These are phyloP conservation scores for Xanthorhoe spadicearia DNA, from an alignment of 2,888 invertebrate species.

Conservation along the genomic window DNA sequence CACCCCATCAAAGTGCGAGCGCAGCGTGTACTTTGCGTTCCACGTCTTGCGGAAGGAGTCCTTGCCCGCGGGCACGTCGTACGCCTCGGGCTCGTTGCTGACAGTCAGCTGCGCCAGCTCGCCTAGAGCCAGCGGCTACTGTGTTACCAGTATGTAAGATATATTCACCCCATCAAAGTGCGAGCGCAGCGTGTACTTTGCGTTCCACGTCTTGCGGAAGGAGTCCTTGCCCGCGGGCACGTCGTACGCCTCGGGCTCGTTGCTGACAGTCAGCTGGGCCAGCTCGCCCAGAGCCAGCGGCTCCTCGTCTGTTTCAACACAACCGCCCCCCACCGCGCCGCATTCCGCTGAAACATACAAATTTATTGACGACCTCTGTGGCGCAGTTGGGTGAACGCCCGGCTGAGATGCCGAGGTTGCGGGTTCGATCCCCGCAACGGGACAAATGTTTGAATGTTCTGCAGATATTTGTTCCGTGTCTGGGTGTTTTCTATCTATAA, in stretches of 20 bases:
- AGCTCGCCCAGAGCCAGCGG: slow-evolving; percentile 96
- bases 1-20: slow-evolving; percentile 96
- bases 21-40: slow-evolving; percentile 98
- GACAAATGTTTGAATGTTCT: no score
- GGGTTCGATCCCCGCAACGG: no score
- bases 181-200: slow-evolving; percentile 97
- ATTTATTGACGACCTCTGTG: no score
- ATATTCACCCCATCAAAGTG: slow-evolving; percentile 92
- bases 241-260: slow-evolving; percentile 97
- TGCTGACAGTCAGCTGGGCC: slow-evolving; percentile 98
- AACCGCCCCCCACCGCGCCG: slow-evolving; percentile 65
- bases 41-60: slow-evolving; percentile 96
- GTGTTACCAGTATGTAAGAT: slow-evolving; percentile 84
- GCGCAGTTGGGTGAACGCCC: no score
- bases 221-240: slow-evolving; percentile 92
- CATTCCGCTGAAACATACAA: slow-evolving; percentile 32
- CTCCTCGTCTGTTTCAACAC: slow-evolving; percentile 71
- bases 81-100: slow-evolving; percentile 97
- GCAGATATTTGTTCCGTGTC: no score
- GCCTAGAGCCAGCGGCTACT: slow-evolving; percentile 93
- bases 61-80: slow-evolving; percentile 91
- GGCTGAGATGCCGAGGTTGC: no score
- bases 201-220: slow-evolving; percentile 97
- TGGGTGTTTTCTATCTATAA: no score
- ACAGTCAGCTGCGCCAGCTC: slow-evolving; percentile 98